Evolutionary conservation across 2,113 vertebrate species (phyloP).

Genomic region (Larimichthys polyactis): DNA sequence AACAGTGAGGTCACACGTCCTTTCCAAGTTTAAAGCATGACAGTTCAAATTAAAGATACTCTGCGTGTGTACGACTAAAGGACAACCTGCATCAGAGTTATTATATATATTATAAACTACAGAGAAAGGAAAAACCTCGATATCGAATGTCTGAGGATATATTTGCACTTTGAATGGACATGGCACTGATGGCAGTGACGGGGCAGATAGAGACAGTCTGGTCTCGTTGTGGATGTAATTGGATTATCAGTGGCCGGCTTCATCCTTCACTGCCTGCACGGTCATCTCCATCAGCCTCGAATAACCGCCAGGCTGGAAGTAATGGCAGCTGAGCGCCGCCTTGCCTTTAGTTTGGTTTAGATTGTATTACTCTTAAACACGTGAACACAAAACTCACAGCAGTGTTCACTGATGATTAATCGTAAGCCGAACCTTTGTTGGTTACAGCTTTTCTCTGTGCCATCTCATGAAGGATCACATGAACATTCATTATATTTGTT

Average conservation of each 20-base stretch:
- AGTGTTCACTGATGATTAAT: too few species aligned
- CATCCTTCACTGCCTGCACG: conserved; percentile 30
- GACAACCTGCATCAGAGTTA: not conserved
- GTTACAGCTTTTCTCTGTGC: not conserved
- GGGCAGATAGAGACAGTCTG: not conserved
- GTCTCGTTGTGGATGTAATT: conserved; percentile 38
- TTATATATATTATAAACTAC: too few species aligned
- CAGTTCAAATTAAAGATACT: too few species aligned
- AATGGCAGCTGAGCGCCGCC: conserved; percentile 11
- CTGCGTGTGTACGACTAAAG: too few species aligned
- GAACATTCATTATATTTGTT: not conserved
- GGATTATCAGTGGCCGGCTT: conserved; percentile 48
- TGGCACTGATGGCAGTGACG: not conserved
- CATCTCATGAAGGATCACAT: not conserved
- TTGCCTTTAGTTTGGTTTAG: not conserved
- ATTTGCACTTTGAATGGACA: not conserved
- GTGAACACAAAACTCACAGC: too few species aligned
- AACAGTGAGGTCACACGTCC: too few species aligned
- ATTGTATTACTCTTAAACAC: not conserved
- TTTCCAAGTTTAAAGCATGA: too few species aligned
- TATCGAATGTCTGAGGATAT: not conserved
- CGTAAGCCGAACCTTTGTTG: too few species aligned
- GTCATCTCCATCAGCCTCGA: conserved; percentile 18
- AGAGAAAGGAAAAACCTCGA: not conserved
- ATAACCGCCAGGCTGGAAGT: conserved; percentile 9